A percentile compares a stretch with the other conserved stretches of the same genome.
These are phyloP conservation scores for Petromus typicus DNA, from an alignment of 2,113 vertebrate genomes.

Conservation along the genomic window DNA sequence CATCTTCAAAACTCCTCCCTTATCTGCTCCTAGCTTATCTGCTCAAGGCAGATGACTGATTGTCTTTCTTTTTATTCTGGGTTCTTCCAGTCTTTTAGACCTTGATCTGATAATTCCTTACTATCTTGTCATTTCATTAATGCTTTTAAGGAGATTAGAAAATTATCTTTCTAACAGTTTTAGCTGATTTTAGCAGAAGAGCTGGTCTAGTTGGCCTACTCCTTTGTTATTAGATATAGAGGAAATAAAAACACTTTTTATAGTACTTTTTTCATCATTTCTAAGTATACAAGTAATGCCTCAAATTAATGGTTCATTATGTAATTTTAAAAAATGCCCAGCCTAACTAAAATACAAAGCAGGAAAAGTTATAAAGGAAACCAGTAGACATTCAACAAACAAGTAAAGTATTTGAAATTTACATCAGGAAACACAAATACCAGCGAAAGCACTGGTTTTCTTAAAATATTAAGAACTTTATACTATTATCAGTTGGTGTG, in stretches of 20 bases:
- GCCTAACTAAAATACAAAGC: background rate
- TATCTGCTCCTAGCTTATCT: background rate
- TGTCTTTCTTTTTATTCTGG: slow-evolving; percentile 1
- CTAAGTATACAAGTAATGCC: slow-evolving; percentile 11
- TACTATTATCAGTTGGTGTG: background rate
- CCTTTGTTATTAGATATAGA: background rate
- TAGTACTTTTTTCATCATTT: background rate
- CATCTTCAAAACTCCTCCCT: background rate
- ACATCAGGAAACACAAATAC: background rate
- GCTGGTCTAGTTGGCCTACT: background rate
- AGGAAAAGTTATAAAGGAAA: background rate
- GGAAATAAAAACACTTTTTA: background rate
- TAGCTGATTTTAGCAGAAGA: background rate
- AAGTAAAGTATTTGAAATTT: background rate
- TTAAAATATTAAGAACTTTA: background rate
- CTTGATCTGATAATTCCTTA: background rate
- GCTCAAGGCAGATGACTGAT: background rate
- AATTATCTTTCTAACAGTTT: slow-evolving; percentile 12
- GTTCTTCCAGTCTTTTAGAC: background rate
- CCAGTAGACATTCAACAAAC: background rate
- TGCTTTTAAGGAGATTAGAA: background rate
- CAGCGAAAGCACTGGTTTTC: background rate
- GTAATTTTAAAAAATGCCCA: background rate
- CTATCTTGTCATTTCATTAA: slow-evolving; percentile 29
- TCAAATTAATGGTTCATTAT: background rate